Percentiles rank a stretch among this genome's conserved stretches.
These are phyloP conservation scores for Cheilosia variabilis DNA, from an alignment of 2,888 invertebrate species.

Conservation along the genomic window DNA sequence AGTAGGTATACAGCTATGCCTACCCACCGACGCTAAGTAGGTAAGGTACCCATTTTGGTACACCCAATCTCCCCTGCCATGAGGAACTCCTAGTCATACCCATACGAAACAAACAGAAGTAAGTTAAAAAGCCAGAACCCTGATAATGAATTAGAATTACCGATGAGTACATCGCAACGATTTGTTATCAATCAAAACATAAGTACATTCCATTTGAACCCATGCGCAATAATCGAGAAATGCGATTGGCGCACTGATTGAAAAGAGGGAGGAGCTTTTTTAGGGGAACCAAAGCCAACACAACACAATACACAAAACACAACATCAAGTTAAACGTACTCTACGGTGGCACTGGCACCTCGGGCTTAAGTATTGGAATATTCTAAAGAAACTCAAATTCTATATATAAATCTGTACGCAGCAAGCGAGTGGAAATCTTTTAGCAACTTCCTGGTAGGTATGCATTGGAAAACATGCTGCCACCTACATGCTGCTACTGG, in stretches of 20 bases:
- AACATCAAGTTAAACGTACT: too few species aligned
- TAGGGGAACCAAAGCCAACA: slow-evolving; percentile 45
- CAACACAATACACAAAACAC: background rate
- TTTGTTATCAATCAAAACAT: slow-evolving; percentile 64
- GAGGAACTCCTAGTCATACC: background rate
- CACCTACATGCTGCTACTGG: slow-evolving; percentile 1
- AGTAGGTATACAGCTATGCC: too few species aligned
- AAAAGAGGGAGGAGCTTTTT: slow-evolving; percentile 56
- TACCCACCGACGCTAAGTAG: too few species aligned
- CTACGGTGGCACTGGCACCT: slow-evolving; percentile 31
- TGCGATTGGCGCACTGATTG: slow-evolving; percentile 64
- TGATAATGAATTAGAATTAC: slow-evolving; percentile 9
- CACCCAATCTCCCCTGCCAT: too few species aligned
- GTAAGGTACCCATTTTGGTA: too few species aligned
- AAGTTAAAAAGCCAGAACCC: slow-evolving; percentile 13
- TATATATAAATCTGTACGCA: slow-evolving; percentile 37
- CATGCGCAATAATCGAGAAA: slow-evolving; percentile 67
- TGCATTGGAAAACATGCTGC: slow-evolving; percentile 41
- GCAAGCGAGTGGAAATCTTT: slow-evolving; percentile 41
- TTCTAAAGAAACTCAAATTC: slow-evolving; percentile 31
- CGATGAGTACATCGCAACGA: slow-evolving; percentile 48
- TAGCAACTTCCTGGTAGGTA: slow-evolving; percentile 50
- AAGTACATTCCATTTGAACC: slow-evolving; percentile 43
- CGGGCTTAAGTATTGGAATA: slow-evolving; percentile 31
- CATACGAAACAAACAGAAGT: background rate